Conservation (phyloP, 2,113 vertebrate genomes). For the Ciconia boyciana region DNA sequence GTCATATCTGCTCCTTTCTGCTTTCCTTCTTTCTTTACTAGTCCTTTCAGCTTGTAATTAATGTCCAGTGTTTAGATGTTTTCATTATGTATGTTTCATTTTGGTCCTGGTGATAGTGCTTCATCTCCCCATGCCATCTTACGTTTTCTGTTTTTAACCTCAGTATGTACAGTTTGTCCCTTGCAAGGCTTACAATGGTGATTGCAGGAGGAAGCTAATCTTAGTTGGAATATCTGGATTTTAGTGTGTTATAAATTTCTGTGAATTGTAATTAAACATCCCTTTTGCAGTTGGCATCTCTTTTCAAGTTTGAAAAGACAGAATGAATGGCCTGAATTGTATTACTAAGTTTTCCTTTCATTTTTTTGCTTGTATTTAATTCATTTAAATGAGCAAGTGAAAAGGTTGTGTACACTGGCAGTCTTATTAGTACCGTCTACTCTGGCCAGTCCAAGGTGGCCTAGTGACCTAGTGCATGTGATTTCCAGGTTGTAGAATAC, state of each 20-base stretch:
- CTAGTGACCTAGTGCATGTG: neutral
- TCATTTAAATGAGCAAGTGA: neutral
- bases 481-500: neutral
- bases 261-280: neutral
- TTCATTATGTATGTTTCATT: neutral
- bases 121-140: fast-evolving
- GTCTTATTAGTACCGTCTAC: neutral
- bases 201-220: neutral
- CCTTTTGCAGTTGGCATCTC: neutral
- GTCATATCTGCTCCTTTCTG: neutral
- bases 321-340: neutral
- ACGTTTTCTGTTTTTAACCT: neutral
- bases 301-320: neutral
- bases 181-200: neutral
- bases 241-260: neutral
- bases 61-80: neutral
- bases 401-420: neutral
- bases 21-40: neutral
- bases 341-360: neutral
- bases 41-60: neutral
- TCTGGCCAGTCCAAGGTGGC: neutral
- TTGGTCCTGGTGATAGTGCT: neutral
- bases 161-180: fast-evolving
- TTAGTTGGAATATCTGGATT: neutral
- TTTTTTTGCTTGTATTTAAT: neutral